Evolutionary conservation across 1,140 invertebrate species (phyloP).

Genomic region (Diorhabda elongata): DNA sequence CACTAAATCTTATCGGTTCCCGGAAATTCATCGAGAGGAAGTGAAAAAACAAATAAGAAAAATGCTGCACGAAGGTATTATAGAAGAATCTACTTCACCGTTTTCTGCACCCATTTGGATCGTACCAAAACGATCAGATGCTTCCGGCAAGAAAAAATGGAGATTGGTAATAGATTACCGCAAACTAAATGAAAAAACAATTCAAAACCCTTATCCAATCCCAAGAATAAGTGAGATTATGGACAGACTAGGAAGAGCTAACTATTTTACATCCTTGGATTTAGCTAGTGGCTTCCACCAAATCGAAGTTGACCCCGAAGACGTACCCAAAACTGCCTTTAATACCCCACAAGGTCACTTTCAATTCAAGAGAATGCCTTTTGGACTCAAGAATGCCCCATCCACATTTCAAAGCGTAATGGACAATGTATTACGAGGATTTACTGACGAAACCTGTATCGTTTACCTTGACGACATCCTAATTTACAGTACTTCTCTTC

Average conservation of each 20-base stretch:
- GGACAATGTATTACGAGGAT: constrained; percentile 42
- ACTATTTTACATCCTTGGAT: constrained; percentile 4
- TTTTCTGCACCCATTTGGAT: too few species aligned
- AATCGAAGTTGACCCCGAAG: constrained; percentile 1
- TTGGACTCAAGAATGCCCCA: background rate
- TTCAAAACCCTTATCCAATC: background rate
- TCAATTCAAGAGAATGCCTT: constrained; percentile 6
- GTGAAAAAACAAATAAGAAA: too few species aligned
- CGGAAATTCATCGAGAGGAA: too few species aligned
- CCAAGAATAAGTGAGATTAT: background rate
- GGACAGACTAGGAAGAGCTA: background rate
- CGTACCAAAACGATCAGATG: too few species aligned
- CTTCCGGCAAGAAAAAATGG: background rate
- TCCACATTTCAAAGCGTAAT: constrained; percentile 31
- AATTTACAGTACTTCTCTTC: constrained; percentile 23
- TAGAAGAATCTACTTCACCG: constrained; percentile 16
- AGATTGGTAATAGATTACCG: background rate
- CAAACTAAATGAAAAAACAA: constrained; percentile 3
- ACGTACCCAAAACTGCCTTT: constrained; percentile 5
- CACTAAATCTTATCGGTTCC: too few species aligned
- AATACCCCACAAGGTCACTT: background rate
- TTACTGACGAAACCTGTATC: constrained; percentile 34
- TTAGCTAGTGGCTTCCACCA: background rate
- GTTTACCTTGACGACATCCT: constrained; percentile 41
- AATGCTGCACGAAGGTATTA: too few species aligned